Evolutionary conservation across 2,797 vertebrate species (phyloP).

Genomic region (Enteromius radiatus): DNA sequence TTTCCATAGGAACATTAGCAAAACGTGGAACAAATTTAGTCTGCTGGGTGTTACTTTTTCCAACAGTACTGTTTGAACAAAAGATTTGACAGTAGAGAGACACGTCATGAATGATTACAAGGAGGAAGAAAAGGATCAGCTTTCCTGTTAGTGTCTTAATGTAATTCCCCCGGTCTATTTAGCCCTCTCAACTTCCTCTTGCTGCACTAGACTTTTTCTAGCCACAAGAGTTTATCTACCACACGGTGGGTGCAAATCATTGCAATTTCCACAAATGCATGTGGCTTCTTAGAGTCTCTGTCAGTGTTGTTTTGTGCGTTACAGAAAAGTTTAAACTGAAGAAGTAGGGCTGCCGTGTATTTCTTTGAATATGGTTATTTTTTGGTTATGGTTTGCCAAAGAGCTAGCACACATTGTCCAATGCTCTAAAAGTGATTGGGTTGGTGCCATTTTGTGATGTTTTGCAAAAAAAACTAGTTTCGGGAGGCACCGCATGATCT

Average conservation of each 20-base stretch:
- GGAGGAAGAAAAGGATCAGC: slow-evolving; percentile 40
- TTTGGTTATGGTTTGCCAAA: not conserved
- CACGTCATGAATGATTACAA: slow-evolving; percentile 12
- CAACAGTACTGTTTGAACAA: too few relatives aligned
- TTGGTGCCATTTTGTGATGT: too few relatives aligned
- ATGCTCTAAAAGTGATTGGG: not conserved
- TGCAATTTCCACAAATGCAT: not conserved
- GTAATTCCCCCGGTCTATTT: slow-evolving; percentile 14
- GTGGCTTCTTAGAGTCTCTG: not conserved
- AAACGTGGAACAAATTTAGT: not conserved
- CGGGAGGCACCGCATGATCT: too few relatives aligned
- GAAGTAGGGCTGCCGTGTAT: not conserved
- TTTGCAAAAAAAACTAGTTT: too few relatives aligned
- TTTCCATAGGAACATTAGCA: not conserved
- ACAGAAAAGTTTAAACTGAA: not conserved
- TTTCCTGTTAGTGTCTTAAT: slow-evolving; percentile 29
- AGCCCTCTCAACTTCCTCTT: slow-evolving; percentile 6
- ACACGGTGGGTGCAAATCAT: not conserved
- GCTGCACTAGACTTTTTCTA: not conserved
- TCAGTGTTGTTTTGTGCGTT: not conserved
- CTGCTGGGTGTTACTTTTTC: too few relatives aligned
- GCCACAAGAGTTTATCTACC: not conserved
- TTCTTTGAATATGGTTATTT: not conserved
- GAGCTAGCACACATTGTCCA: not conserved
- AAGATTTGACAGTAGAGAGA: not conserved